phyloP scores from a whole-genome alignment of 1,140 invertebrate genomes.

The Drosophila albomicans region DNA sequence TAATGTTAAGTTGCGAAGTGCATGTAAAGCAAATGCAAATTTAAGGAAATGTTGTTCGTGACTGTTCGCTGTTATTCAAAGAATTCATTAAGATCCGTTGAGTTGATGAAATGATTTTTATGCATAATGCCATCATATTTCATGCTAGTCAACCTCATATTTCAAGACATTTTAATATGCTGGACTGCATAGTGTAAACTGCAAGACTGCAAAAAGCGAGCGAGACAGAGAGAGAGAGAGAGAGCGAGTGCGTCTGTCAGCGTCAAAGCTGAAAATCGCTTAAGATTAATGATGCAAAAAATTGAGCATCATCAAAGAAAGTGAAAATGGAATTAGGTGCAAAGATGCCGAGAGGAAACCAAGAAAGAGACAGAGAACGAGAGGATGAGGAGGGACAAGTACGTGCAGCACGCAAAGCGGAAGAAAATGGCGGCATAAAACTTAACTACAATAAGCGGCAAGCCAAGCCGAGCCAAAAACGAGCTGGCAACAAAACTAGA shows the following conservation, averaged over 20 bases:
- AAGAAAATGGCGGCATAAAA: conserved; percentile 74
- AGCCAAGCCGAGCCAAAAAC: conserved; percentile 55
- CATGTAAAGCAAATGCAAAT: conserved; percentile 5
- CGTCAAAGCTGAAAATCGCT: conserved; percentile 76
- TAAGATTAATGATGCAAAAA: conserved; percentile 82
- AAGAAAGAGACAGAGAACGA: not conserved
- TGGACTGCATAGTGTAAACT: conserved; percentile 13
- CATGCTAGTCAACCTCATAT: conserved; percentile 15
- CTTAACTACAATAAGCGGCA: conserved; percentile 73
- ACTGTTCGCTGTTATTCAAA: conserved; percentile 5
- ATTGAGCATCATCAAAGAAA: conserved; percentile 81
- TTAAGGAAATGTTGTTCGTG: not conserved
- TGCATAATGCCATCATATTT: conserved; percentile 37
- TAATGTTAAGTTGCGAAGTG: not conserved
- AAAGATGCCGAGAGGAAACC: conserved; percentile 33
- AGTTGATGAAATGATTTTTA: conserved; percentile 38
- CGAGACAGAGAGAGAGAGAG: not conserved
- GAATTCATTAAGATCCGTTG: conserved; percentile 21
- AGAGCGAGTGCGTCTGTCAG: conserved; percentile 56
- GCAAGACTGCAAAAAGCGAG: conserved; percentile 1
- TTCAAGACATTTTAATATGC: conserved; percentile 33
- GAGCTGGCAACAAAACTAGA: conserved; percentile 58
- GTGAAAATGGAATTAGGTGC: conserved; percentile 82
- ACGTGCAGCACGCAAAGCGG: conserved; percentile 73
- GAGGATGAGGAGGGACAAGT: conserved; percentile 2